Evolutionary conservation across 2,888 invertebrate genomes (phyloP), one percentile per base, ranked within the genome.

Genomic region (Plagiodera versicolora): DNA sequence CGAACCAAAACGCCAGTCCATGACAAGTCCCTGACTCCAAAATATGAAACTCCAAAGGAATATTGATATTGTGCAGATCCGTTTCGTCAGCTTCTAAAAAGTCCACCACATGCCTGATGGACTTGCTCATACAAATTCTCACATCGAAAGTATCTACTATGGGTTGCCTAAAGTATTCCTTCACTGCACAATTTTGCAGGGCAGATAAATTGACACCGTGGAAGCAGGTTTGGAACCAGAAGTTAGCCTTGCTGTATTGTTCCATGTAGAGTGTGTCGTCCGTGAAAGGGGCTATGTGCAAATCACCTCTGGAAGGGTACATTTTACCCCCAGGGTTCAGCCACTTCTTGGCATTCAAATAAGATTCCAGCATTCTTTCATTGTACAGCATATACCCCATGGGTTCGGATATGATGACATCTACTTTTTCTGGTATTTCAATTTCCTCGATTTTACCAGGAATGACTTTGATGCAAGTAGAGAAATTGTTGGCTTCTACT

Each of bases 301-400:
- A 84, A 81, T 98, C 98, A 55, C 98, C 98, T 78, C 94, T 87
- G 0, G 95, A 92, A 1, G 98, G 99, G 81, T 94, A 99, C 98
- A 99, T 98, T 82, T 94, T 93, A 57, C 97, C 97, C 60, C 85
- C 86, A 18, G 93, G 92, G 80, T 91, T 91, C 39, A 98, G 84
- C 95, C 98, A 99, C 79, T 98, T 98, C 77, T 98, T 95, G 2
- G 98, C 98, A 83, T 98, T 98, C 63, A 99, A 83, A 83, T 95
- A 99, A 0, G 97, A 97, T 83, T 99, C 99, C 70, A 99, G 84
- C 99, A 99, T 99, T 66, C 98, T 86, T 80, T 99, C 98, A 82
- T 99, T 99, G 80, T 97, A 97, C 58, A 99, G 83, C 98, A 99
- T 98, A 79, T 99, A 99, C n/a, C 98, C 98, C 98, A 99, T 99